These are phyloP conservation scores for Ips typographus DNA, from an alignment of 1,140 invertebrate genomes.

Conservation along the genomic window DNA sequence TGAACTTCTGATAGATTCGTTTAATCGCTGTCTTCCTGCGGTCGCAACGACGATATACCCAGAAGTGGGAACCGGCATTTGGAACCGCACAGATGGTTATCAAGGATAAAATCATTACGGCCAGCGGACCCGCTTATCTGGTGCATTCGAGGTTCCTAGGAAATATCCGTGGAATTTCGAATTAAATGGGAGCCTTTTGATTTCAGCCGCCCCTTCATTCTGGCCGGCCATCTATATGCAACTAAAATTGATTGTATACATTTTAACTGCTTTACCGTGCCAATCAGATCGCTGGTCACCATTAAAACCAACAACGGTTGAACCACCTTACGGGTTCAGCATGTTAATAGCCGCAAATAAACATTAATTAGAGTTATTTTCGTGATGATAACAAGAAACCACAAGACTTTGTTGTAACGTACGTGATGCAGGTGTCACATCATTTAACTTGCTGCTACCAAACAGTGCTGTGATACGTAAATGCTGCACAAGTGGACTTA, in stretches of 20 bases:
- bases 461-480: no score
- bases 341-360: no score
- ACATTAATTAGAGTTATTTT: no score
- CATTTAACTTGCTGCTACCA: no score
- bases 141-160: constrained; percentile 18
- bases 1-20: neutral
- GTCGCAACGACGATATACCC: neutral
- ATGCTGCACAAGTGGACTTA: no score
- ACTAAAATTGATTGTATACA: constrained; percentile 14
- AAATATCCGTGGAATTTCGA: constrained; percentile 19
- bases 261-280: neutral
- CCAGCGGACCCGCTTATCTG: constrained; percentile 1
- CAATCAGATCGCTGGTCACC: neutral
- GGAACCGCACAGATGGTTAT: constrained; percentile 9
- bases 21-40: neutral
- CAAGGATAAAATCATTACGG: constrained; percentile 21
- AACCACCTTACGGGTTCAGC: neutral
- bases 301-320: neutral
- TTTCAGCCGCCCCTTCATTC: constrained; percentile 7
- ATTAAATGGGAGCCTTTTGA: constrained; percentile 18
- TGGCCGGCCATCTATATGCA: constrained; percentile 14
- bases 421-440: no score
- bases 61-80: constrained; percentile 15
- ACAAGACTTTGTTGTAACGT: no score
- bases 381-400: no score